Conservation (phyloP, 2,888 invertebrate genomes). For the Eristalinus sepulchralis region DNA sequence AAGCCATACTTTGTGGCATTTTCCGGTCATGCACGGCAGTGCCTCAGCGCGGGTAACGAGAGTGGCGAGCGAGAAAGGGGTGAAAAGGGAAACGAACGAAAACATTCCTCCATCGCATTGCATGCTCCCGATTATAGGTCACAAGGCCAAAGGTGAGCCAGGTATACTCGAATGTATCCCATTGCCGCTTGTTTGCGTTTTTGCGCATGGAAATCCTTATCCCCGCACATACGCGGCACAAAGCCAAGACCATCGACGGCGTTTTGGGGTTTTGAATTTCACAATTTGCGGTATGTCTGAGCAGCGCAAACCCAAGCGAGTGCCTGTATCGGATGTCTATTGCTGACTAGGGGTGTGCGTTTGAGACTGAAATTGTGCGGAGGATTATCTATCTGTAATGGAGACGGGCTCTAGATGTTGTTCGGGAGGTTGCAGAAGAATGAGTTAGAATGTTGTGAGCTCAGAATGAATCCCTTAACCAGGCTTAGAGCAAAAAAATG, state of each 20-base stretch:
- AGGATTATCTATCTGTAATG: too few relatives aligned
- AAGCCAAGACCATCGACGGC: slow-evolving; percentile 22
- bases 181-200: slow-evolving; percentile 44
- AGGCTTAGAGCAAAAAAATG: too few relatives aligned
- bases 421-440: too few relatives aligned
- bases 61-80: neutral
- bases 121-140: slow-evolving; percentile 67
- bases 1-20: slow-evolving; percentile 63
- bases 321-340: neutral
- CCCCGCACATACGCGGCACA: slow-evolving; percentile 3
- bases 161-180: slow-evolving; percentile 22
- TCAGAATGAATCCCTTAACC: too few relatives aligned
- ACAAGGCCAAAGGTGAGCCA: slow-evolving; percentile 60
- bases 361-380: too few relatives aligned
- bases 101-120: slow-evolving; percentile 18
- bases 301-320: neutral
- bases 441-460: too few relatives aligned
- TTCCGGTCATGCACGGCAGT: slow-evolving; percentile 30
- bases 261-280: slow-evolving; percentile 47
- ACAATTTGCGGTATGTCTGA: slow-evolving; percentile 38
- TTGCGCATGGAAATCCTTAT: slow-evolving; percentile 37
- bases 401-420: too few relatives aligned
- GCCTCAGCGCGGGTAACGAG: neutral
- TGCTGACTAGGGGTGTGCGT: too few relatives aligned
- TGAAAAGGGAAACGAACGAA: neutral